These are phyloP conservation scores for Aphis craccivora DNA, from an alignment of 1,140 invertebrate genomes.

Conservation along the genomic window DNA sequence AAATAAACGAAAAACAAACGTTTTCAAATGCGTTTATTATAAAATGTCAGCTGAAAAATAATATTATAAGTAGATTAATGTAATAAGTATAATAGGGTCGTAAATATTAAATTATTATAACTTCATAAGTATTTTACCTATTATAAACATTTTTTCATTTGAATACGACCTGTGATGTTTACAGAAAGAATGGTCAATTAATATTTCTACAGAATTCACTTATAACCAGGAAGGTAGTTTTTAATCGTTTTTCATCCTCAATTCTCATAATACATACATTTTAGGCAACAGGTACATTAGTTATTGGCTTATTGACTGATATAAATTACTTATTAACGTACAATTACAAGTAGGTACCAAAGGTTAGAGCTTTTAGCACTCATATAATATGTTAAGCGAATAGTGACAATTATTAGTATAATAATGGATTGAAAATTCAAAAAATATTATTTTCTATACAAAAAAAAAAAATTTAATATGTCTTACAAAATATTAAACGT, in stretches of 20 bases:
- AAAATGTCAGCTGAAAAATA: not conserved
- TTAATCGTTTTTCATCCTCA: not conserved
- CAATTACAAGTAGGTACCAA: no score
- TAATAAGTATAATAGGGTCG: not conserved
- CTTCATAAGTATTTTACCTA: not conserved
- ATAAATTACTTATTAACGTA: not conserved
- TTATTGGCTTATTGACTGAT: not conserved
- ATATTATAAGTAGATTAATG: not conserved
- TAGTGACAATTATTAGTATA: not conserved
- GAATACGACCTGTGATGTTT: not conserved
- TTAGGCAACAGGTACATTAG: not conserved
- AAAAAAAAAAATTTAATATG: not conserved
- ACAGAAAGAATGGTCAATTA: not conserved
- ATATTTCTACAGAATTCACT: not conserved
- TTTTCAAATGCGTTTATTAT: not conserved
- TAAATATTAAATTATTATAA: slow-evolving; percentile 3
- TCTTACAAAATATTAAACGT: not conserved
- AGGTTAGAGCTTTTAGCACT: not conserved
- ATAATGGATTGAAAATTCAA: not conserved
- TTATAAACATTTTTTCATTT: not conserved
- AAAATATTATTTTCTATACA: not conserved
- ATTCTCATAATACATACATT: not conserved
- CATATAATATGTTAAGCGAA: no score
- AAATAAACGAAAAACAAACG: not conserved
- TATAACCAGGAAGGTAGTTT: not conserved